A percentile compares a stretch with the other conserved stretches of the same genome.
phyloP scores from a whole-genome alignment of 2,797 vertebrate genomes.

The Bovichtus variegatus region DNA sequence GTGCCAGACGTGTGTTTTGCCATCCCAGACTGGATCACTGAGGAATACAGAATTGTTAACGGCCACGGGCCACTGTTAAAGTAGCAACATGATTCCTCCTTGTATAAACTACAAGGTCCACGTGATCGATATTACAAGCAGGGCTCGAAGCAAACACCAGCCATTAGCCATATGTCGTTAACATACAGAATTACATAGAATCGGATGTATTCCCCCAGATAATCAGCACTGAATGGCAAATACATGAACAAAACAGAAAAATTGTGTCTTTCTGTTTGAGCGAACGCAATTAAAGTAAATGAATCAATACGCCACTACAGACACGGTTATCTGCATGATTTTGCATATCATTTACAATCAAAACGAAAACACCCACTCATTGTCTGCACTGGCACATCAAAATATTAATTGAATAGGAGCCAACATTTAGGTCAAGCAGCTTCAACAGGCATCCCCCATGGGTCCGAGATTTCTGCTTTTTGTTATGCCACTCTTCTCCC shows the following conservation, averaged over 20 bases:
- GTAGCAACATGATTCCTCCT: not conserved
- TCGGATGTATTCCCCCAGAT: not conserved
- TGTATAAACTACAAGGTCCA: not conserved
- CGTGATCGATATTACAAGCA: constrained; percentile 11
- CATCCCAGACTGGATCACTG: not conserved
- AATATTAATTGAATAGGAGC: constrained; percentile 4
- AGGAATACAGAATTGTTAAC: not conserved
- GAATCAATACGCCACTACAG: not conserved
- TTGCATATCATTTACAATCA: constrained; percentile 44
- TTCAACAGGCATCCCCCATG: not conserved
- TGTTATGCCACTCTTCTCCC: not conserved
- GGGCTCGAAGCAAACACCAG: not conserved
- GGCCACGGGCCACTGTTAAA: not conserved
- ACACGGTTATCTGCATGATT: constrained; percentile 34
- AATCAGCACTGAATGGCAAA: constrained; percentile 3
- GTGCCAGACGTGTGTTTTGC: not conserved
- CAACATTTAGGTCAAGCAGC: constrained; percentile 12
- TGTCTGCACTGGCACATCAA: constrained; percentile 1
- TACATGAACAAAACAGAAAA: constrained; percentile 5
- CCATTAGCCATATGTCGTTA: constrained; percentile 19
- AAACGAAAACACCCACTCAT: constrained; percentile 22
- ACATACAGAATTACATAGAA: constrained; percentile 9
- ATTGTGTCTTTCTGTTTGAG: constrained; percentile 1
- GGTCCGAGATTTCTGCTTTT: not conserved
- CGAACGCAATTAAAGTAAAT: constrained; percentile 8